Evolutionary conservation across 2,888 invertebrate species (phyloP).

Genomic region (Carpatolechia fugitivella): DNA sequence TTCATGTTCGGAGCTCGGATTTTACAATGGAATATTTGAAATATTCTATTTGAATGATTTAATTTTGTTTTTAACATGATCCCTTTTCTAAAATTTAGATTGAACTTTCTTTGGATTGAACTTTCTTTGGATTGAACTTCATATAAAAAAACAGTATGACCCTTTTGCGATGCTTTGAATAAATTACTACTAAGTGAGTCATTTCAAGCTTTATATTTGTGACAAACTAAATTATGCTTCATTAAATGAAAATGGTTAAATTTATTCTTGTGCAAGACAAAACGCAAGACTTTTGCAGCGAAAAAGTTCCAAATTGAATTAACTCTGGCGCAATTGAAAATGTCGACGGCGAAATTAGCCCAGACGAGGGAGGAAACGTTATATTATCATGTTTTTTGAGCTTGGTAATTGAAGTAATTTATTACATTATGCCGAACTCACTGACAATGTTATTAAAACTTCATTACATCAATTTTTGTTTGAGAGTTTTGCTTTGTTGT

Average conservation of each 20-base stretch:
- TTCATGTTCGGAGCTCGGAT: neutral
- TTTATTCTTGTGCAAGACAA: slow-evolving; percentile 21
- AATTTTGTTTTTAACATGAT: neutral
- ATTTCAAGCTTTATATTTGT: neutral
- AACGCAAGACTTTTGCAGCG: slow-evolving; percentile 17
- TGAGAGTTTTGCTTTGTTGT: no score
- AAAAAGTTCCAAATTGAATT: slow-evolving; percentile 41
- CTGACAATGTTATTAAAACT: no score
- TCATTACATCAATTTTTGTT: no score
- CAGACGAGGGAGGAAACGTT: slow-evolving; percentile 4
- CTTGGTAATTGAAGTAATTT: neutral
- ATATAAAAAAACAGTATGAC: no score
- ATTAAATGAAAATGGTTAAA: slow-evolving; percentile 21
- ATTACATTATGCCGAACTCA: neutral
- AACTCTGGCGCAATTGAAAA: slow-evolving; percentile 36
- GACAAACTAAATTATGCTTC: neutral
- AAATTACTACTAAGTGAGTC: no score
- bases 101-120: no score
- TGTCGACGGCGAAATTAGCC: slow-evolving; percentile 25
- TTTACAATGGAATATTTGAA: neutral
- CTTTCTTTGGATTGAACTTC: no score
- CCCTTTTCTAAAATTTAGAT: no score
- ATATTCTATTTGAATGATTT: neutral
- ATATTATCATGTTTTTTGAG: slow-evolving; percentile 3
- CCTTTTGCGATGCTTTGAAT: no score